Conservation (phyloP, 2,888 invertebrate genomes). For the Orchesella flavescens region DNA sequence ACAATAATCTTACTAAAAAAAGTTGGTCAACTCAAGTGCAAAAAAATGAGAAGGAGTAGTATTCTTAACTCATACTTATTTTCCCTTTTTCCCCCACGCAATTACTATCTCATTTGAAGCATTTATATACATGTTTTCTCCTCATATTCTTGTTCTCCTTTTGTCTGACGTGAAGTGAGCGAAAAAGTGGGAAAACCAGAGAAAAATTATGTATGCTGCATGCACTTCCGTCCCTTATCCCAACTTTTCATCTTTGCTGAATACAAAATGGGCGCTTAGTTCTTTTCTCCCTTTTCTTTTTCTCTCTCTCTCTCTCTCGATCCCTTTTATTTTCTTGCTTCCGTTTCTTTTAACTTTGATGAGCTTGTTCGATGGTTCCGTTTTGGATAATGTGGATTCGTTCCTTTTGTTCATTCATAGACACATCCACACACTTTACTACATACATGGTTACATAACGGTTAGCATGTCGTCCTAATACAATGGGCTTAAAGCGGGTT, state of each 20-base stretch:
- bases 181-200: neutral
- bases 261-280: constrained; percentile 19
- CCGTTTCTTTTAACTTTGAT: neutral
- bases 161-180: neutral
- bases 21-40: constrained; percentile 13
- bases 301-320: constrained; percentile 9
- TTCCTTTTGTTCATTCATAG: too few relatives aligned
- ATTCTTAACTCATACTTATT: constrained; percentile 6
- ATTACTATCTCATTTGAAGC: constrained; percentile 46
- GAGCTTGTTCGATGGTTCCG: neutral
- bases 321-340: neutral
- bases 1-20: too few relatives aligned
- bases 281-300: neutral
- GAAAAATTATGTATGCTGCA: constrained; percentile 39
- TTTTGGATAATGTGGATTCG: neutral
- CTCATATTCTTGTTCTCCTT: too few relatives aligned
- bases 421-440: neutral
- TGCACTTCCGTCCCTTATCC: constrained; percentile 28
- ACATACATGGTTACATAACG: neutral
- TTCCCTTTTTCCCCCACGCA: constrained; percentile 37
- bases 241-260: constrained; percentile 15
- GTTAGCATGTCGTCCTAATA: too few relatives aligned
- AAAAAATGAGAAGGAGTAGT: constrained; percentile 4
- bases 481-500: neutral
- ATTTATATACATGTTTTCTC: constrained; percentile 24